Conservation (phyloP, 2,113 vertebrate genomes). For the Leucopsar rothschildi region DNA sequence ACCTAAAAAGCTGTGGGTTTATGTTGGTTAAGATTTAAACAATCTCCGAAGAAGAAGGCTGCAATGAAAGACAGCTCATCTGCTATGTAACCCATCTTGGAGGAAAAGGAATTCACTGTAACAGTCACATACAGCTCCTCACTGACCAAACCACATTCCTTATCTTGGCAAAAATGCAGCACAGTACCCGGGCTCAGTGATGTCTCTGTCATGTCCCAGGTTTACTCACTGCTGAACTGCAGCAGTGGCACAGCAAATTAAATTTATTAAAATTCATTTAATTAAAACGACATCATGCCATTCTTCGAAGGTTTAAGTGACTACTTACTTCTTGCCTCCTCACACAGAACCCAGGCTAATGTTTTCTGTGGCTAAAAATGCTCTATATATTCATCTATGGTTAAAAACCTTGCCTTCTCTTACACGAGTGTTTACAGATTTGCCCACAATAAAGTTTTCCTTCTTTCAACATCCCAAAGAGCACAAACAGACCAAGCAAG, state of each 20-base stretch:
- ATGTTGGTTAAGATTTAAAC: background rate
- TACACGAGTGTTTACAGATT: background rate
- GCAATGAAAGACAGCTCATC: background rate
- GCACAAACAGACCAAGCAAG: background rate
- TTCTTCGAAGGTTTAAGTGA: background rate
- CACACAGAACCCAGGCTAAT: background rate
- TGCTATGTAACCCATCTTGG: background rate
- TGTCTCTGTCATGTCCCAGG: background rate
- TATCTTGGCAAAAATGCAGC: background rate
- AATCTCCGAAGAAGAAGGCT: background rate
- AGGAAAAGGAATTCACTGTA: background rate
- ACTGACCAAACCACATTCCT: background rate
- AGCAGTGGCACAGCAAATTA: background rate
- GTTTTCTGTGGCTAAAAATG: background rate
- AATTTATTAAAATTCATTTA: background rate
- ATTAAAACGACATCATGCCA: background rate
- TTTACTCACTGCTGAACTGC: background rate
- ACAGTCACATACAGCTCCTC: background rate
- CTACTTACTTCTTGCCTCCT: background rate
- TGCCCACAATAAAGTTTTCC: background rate
- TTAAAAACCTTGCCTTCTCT: background rate
- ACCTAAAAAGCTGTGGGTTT: background rate
- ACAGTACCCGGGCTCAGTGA: background rate
- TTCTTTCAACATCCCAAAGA: background rate
- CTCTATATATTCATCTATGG: background rate